These are phyloP conservation scores for Nannospalax galili DNA, from an alignment of 2,113 vertebrate genomes.

Conservation along the genomic window DNA sequence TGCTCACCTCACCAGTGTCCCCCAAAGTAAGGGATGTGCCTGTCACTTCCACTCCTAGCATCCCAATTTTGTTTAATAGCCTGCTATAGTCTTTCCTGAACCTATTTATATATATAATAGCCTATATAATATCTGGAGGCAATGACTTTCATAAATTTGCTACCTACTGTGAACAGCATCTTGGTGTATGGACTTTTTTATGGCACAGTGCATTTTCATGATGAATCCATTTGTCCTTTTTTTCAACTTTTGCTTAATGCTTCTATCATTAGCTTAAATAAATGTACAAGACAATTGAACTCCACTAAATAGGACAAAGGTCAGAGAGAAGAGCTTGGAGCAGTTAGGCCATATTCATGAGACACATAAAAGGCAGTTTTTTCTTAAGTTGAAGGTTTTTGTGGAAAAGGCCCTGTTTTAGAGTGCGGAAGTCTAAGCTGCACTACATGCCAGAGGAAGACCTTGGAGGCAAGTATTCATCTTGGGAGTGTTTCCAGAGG, in stretches of 20 bases:
- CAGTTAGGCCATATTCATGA: constrained; percentile 52
- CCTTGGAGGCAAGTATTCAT: constrained; percentile 53
- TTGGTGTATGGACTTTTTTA: constrained; percentile 55
- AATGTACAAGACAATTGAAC: constrained; percentile 64
- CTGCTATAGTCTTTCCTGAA: not conserved
- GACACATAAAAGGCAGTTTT: constrained; percentile 47
- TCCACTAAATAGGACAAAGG: constrained; percentile 66
- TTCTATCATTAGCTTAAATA: constrained; percentile 76
- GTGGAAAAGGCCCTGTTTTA: not conserved
- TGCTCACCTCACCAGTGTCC: not conserved
- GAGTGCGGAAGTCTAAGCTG: not conserved
- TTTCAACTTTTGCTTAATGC: constrained; percentile 74
- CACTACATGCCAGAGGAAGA: not conserved
- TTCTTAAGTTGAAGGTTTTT: constrained; percentile 32
- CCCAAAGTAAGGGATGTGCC: constrained; percentile 20
- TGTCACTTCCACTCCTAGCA: not conserved
- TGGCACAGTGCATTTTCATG: constrained; percentile 55
- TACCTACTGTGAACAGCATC: constrained; percentile 54
- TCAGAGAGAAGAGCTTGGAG: constrained; percentile 58
- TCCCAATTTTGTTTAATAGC: constrained; percentile 49
- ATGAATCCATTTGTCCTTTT: constrained; percentile 70
- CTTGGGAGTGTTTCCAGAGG: constrained; percentile 39
- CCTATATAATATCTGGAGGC: constrained; percentile 55
- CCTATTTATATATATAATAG: constrained; percentile 68
- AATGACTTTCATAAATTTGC: constrained; percentile 65